Percentiles rank a stretch among this genome's conserved stretches.
Evolutionary conservation across 2,888 invertebrate genomes (phyloP).

Genomic region (Oxyscelio sp.): DNA sequence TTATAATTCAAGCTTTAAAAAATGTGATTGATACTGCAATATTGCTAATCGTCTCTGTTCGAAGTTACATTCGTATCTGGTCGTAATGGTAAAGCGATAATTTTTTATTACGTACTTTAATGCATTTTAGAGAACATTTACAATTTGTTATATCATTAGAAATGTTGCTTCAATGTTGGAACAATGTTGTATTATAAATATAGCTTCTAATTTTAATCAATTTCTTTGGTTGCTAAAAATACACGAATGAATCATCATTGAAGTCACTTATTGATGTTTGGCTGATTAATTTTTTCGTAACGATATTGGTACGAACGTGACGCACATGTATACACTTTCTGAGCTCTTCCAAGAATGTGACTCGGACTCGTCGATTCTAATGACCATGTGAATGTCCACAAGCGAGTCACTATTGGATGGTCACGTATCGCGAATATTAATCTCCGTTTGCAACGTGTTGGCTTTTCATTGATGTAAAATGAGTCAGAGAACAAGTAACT

Average conservation of each 20-base stretch:
- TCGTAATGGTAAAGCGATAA: no score
- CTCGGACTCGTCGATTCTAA: conserved; percentile 21
- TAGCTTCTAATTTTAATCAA: not conserved
- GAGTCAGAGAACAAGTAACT: conserved; percentile 79
- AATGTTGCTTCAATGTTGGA: no score
- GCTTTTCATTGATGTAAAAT: conserved; percentile 82
- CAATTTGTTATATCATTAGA: no score
- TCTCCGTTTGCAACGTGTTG: conserved; percentile 67
- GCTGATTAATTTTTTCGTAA: conserved; percentile 42
- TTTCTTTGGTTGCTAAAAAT: conserved; percentile 9
- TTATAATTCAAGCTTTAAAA: no score
- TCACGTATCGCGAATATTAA: conserved; percentile 75
- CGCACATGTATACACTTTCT: conserved; percentile 37
- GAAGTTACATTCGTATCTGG: no score
- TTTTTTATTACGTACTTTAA: no score
- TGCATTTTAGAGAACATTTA: no score
- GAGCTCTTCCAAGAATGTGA: conserved; percentile 54
- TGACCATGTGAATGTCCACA: conserved; percentile 50
- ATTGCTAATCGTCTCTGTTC: no score
- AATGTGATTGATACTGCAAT: no score
- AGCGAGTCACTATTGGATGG: conserved; percentile 51
- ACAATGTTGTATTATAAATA: no score
- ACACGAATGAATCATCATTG: conserved; percentile 30
- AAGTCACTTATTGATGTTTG: conserved; percentile 1
- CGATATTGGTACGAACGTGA: conserved; percentile 59